Evolutionary conservation across 2,888 invertebrate species (phyloP).

Genomic region (Oxyscelio sp.): DNA sequence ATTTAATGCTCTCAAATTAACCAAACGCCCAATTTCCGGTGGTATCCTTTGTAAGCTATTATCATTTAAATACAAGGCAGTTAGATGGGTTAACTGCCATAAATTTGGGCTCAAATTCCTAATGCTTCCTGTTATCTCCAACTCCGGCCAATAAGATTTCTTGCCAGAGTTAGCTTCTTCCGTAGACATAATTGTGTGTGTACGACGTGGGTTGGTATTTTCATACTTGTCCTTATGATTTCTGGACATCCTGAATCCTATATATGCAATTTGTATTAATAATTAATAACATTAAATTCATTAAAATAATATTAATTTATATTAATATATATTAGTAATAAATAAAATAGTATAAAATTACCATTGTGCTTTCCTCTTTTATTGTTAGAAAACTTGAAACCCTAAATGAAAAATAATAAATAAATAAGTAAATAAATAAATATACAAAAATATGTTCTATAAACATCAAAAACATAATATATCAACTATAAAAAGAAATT

Average conservation of each 20-base stretch:
- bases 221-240: conserved; percentile 94
- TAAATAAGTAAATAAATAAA: too few species aligned
- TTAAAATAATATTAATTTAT: too few species aligned
- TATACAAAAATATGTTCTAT: too few species aligned
- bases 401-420: too few species aligned
- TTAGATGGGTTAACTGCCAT: conserved; percentile 97
- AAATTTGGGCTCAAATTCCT: conserved; percentile 97
- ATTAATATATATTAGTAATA: too few species aligned
- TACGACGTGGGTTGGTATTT: conserved; percentile 93
- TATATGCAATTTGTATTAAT: not conserved
- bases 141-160: conserved; percentile 97
- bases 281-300: too few species aligned
- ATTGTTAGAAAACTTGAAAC: too few species aligned
- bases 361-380: too few species aligned
- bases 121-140: conserved; percentile 98
- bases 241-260: conserved; percentile 86
- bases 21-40: conserved; percentile 95
- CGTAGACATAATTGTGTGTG: conserved; percentile 97
- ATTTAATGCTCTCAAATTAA: conserved; percentile 96
- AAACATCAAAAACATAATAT: too few species aligned
- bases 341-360: too few species aligned
- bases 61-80: conserved; percentile 98
- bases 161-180: conserved; percentile 97
- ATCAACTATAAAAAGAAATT: too few species aligned
- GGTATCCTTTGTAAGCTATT: conserved; percentile 97